Conservation (phyloP, 2,888 invertebrate genomes). For the Agriotes lineatus region DNA sequence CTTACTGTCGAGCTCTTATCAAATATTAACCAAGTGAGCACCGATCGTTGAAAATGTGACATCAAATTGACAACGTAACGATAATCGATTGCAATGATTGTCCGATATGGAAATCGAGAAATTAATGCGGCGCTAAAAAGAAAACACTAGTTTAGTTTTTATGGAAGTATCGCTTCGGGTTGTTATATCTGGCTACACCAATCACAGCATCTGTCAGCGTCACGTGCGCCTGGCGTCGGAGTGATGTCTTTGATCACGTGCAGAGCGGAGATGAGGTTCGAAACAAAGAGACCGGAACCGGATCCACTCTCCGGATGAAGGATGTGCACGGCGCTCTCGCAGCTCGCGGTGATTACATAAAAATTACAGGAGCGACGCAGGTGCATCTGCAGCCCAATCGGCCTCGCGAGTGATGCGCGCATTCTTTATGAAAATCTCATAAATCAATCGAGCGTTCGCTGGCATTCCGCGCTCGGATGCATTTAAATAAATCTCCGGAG, state of each 20-base stretch:
- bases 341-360: conserved; percentile 45
- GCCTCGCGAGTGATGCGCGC: conserved; percentile 4
- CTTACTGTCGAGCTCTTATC: too few relatives aligned
- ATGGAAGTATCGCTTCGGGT: conserved; percentile 13
- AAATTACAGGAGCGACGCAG: conserved; percentile 39
- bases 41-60: too few relatives aligned
- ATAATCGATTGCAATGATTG: neutral
- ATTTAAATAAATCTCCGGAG: conserved; percentile 18
- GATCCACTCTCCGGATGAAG: conserved; percentile 48
- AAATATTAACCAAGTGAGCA: too few relatives aligned
- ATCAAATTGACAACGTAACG: too few relatives aligned
- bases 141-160: conserved; percentile 11
- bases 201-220: conserved; percentile 48
- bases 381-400: conserved; percentile 31
- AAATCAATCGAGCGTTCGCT: conserved; percentile 27
- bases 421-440: conserved; percentile 32
- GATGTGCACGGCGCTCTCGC: conserved; percentile 42
- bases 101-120: neutral
- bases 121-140: conserved; percentile 1
- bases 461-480: conserved; percentile 2
- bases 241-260: conserved; percentile 55
- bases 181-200: conserved; percentile 40
- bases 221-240: conserved; percentile 51
- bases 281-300: conserved; percentile 50
- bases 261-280: conserved; percentile 50